phyloP scores from a whole-genome alignment of 2,113 vertebrate species.

The Platysternon megacephalum region DNA sequence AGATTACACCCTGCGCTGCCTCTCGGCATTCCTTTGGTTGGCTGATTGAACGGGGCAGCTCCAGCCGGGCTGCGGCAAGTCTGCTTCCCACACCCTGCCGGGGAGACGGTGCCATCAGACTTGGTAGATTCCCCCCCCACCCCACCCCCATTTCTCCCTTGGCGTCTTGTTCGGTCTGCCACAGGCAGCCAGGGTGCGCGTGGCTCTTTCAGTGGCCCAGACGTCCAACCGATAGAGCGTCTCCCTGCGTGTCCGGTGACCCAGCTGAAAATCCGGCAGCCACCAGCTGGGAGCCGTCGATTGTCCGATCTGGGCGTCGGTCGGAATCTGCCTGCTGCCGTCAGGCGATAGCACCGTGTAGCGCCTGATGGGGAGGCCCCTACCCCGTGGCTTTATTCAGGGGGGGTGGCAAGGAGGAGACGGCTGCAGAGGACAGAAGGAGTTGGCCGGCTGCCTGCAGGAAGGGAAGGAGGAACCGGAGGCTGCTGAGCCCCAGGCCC shows the following conservation, averaged over 20 bases:
- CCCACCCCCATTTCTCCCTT: background rate
- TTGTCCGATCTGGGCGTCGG: no score
- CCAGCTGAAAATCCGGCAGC: no score
- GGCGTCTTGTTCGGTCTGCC: background rate
- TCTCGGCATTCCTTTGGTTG: background rate
- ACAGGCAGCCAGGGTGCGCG: background rate
- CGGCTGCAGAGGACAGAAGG: background rate
- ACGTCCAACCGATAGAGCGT: background rate
- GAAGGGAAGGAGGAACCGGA: background rate
- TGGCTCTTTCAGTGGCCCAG: background rate
- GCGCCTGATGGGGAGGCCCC: background rate
- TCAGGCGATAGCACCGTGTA: background rate
- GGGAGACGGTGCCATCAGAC: background rate
- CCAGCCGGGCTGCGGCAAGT: background rate
- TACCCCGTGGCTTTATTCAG: background rate
- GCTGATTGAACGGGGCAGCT: background rate
- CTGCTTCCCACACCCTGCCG: background rate
- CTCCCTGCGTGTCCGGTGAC: no score
- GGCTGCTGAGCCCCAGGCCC: background rate
- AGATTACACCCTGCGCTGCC: background rate
- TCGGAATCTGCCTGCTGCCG: background rate
- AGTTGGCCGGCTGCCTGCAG: background rate
- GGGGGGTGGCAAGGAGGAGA: background rate
- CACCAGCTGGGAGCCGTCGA: no score
- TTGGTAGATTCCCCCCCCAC: background rate